Percentiles rank a stretch among this genome's conserved stretches.
phyloP scores from a whole-genome alignment of 2,888 invertebrate species.

The Timema cristinae region DNA sequence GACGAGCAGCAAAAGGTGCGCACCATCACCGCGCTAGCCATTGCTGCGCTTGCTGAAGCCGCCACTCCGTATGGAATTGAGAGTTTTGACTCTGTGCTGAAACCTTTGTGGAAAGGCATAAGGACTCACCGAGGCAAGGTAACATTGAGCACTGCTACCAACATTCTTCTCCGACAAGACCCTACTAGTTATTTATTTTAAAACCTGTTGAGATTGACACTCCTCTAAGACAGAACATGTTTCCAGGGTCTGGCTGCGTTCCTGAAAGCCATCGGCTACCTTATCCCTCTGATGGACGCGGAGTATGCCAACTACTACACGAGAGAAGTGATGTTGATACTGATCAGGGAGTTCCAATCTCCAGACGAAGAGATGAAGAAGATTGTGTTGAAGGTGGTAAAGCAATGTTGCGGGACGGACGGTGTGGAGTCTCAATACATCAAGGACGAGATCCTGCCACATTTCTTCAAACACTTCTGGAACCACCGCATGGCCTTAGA shows the following conservation, averaged over 20 bases:
- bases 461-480: slow-evolving; percentile 99
- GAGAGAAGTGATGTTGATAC: slow-evolving; percentile 97
- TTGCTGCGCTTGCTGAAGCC: slow-evolving; percentile 97
- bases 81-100: slow-evolving; percentile 98
- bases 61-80: slow-evolving; percentile 99
- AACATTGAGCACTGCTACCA: slow-evolving; percentile 24
- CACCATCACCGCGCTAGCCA: slow-evolving; percentile 96
- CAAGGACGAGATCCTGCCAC: slow-evolving; percentile 97
- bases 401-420: slow-evolving; percentile 99
- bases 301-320: slow-evolving; percentile 99
- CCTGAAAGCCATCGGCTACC: slow-evolving; percentile 97
- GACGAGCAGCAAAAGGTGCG: slow-evolving; percentile 99
- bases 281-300: slow-evolving; percentile 99
- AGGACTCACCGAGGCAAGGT: slow-evolving; percentile 68
- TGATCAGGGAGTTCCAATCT: slow-evolving; percentile 98
- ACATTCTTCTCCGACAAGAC: too few species aligned
- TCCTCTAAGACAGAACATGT: too few species aligned
- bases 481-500: slow-evolving; percentile 99
- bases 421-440: slow-evolving; percentile 99
- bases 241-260: slow-evolving; percentile 96
- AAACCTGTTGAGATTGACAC: too few species aligned
- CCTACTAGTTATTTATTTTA: too few species aligned
- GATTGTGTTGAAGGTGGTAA: slow-evolving; percentile 98
- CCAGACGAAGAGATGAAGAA: slow-evolving; percentile 99
- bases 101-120: slow-evolving; percentile 99